These are phyloP conservation scores for Calypte anna DNA, from an alignment of 2,113 vertebrate genomes.

Conservation along the genomic window DNA sequence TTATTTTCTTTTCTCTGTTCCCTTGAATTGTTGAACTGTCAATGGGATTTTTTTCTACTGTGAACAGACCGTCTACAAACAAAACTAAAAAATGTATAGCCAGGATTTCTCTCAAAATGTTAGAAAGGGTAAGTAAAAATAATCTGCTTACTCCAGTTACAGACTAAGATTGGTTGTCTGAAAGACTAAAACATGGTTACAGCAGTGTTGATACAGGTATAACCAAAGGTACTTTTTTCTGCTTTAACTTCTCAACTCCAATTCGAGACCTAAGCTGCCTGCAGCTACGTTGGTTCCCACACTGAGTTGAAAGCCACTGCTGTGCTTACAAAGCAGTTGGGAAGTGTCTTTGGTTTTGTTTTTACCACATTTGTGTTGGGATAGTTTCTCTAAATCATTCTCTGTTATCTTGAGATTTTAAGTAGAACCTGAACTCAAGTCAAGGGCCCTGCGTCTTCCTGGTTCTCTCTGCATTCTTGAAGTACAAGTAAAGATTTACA, in stretches of 20 bases:
- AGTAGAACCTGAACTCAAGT: background rate
- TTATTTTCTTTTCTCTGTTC: background rate
- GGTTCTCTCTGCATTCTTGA: background rate
- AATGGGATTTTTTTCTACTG: background rate
- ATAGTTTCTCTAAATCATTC: background rate
- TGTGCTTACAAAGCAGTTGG: background rate
- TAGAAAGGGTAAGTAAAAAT: background rate
- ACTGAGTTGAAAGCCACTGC: background rate
- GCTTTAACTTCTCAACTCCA: background rate
- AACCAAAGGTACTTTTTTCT: background rate
- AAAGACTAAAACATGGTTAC: background rate
- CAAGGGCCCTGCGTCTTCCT: background rate
- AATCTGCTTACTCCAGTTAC: background rate
- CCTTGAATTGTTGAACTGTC: background rate
- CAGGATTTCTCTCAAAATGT: background rate
- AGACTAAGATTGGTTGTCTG: background rate
- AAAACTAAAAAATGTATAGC: background rate
- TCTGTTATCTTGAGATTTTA: background rate
- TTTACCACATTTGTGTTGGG: background rate
- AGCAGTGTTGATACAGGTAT: background rate
- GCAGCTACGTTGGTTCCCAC: too few species aligned
- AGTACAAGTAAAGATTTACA: background rate
- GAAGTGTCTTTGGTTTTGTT: background rate
- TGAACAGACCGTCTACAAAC: background rate
- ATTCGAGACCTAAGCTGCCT: too few species aligned